These are phyloP conservation scores for Nesoenas mayeri DNA, from an alignment of 2,113 vertebrate genomes.

Conservation along the genomic window DNA sequence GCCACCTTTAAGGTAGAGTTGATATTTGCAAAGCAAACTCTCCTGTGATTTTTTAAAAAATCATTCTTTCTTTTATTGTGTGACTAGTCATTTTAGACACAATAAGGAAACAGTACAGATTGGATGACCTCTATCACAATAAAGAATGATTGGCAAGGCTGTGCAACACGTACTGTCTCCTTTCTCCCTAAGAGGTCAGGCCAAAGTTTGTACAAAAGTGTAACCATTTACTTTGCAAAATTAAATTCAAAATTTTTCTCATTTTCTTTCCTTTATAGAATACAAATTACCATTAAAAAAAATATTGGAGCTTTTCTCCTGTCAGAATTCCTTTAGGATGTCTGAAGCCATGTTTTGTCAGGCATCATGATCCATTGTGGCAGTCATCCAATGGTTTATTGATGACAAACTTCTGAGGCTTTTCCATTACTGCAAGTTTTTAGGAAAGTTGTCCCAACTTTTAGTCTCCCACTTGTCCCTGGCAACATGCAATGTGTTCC, in stretches of 20 bases:
- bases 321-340: not conserved
- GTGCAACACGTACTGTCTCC: not conserved
- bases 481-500: not conserved
- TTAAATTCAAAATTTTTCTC: not conserved
- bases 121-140: not conserved
- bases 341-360: not conserved
- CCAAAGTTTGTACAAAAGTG: not conserved
- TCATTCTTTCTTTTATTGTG: not conserved
- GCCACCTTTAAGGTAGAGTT: not conserved
- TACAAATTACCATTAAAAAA: not conserved
- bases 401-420: not conserved
- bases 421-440: not conserved
- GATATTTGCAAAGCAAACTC: not conserved
- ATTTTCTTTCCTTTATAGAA: not conserved
- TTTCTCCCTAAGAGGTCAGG: not conserved
- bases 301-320: not conserved
- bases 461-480: not conserved
- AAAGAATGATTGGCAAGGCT: not conserved
- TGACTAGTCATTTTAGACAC: not conserved
- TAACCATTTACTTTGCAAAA: not conserved
- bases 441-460: not conserved
- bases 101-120: not conserved
- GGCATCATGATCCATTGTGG: not conserved
- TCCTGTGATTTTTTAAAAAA: not conserved
- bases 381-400: not conserved